A percentile compares a stretch with the other conserved stretches of the same genome.
Conservation (phyloP, 2,888 invertebrate genomes). For the Hydropsyche betteni region DNA sequence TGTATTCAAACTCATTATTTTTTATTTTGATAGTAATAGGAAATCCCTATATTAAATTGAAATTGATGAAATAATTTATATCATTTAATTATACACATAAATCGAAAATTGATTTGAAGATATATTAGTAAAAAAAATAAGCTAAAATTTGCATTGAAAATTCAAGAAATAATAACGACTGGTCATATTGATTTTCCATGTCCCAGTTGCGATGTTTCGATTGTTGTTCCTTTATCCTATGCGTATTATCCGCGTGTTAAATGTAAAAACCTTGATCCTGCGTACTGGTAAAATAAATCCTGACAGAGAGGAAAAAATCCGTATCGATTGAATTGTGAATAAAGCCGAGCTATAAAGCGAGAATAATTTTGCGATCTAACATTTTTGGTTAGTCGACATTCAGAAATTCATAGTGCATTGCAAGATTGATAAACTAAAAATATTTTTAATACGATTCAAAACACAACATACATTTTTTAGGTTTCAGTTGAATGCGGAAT, state of each 20-base stretch:
- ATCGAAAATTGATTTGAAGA: too few relatives aligned
- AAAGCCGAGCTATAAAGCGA: slow-evolving; percentile 1
- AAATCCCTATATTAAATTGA: too few relatives aligned
- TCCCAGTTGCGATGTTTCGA: slow-evolving; percentile 3
- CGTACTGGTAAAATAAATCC: slow-evolving; percentile 35
- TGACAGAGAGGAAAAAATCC: slow-evolving; percentile 37
- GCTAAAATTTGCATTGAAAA: too few relatives aligned
- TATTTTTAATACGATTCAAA: too few relatives aligned
- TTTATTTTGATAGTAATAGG: too few relatives aligned
- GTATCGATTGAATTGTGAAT: slow-evolving; percentile 29
- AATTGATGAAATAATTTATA: too few relatives aligned
- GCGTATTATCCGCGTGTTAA: slow-evolving; percentile 37
- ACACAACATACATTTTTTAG: slow-evolving; percentile 4
- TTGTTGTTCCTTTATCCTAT: slow-evolving; percentile 29
- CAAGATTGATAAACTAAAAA: background rate
- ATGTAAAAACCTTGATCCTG: slow-evolving; percentile 41
- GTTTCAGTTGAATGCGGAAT: slow-evolving; percentile 6
- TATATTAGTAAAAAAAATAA: too few relatives aligned
- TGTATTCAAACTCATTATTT: too few relatives aligned
- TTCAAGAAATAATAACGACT: too few relatives aligned
- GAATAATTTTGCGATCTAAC: too few relatives aligned
- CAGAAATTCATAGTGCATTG: too few relatives aligned
- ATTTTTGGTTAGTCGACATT: background rate
- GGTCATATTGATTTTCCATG: background rate
- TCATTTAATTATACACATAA: too few relatives aligned